phyloP scores from a whole-genome alignment of 2,888 invertebrate species.

The Liodrosophila aerea region DNA sequence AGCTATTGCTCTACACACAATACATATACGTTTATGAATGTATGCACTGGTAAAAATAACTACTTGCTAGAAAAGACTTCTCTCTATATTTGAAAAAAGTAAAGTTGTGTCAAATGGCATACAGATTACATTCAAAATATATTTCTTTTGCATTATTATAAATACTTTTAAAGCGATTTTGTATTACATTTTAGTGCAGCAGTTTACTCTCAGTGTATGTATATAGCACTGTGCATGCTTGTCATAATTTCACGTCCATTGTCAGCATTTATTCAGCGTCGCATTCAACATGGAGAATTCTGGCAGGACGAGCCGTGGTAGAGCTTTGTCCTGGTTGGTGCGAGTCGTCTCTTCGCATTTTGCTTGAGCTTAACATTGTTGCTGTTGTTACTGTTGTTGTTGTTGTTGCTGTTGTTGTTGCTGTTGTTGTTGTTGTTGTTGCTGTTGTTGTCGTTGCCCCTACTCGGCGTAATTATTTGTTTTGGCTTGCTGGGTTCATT shows the following conservation, averaged over 20 bases:
- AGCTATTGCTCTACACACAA: slow-evolving; percentile 16
- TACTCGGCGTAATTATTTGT: slow-evolving; percentile 67
- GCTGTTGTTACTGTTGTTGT: slow-evolving; percentile 24
- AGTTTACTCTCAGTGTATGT: slow-evolving; percentile 1
- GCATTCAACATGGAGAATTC: slow-evolving; percentile 50
- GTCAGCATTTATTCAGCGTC: slow-evolving; percentile 71
- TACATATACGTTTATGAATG: not conserved
- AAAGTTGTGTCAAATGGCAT: no score
- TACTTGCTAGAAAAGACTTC: no score
- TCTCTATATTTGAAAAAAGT: no score
- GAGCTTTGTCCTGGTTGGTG: slow-evolving; percentile 50
- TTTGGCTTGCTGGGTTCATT: slow-evolving; percentile 77
- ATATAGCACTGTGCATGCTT: slow-evolving; percentile 20
- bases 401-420: slow-evolving; percentile 24
- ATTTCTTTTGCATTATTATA: no score
- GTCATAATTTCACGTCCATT: slow-evolving; percentile 70
- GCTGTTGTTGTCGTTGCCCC: slow-evolving; percentile 25
- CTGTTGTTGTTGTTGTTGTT: slow-evolving; percentile 31
- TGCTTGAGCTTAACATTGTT: slow-evolving; percentile 25
- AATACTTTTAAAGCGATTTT: no score
- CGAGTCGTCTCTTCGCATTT: slow-evolving; percentile 43
- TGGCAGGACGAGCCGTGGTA: slow-evolving; percentile 28
- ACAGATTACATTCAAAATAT: no score
- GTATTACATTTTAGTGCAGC: no score
- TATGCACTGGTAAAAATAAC: no score